phyloP scores from a whole-genome alignment of 1,140 invertebrate genomes.

The Lepidotrigona ventralis region DNA sequence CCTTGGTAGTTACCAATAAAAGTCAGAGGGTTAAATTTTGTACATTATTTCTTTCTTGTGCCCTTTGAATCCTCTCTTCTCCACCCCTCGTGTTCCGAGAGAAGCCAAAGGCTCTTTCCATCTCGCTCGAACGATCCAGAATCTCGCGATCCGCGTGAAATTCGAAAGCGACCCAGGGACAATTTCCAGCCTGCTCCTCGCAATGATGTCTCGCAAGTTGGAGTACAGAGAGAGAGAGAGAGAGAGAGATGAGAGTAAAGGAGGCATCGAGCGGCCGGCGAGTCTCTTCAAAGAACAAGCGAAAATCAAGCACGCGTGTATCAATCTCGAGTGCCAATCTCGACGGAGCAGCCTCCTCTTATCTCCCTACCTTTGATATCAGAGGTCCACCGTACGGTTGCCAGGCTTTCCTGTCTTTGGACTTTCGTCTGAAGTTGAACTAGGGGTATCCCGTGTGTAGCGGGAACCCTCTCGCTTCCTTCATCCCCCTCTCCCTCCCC shows the following conservation, averaged over 20 bases:
- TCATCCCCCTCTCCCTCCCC: background rate
- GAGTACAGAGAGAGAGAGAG: background rate
- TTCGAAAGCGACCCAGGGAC: conserved; percentile 20
- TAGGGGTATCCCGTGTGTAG: conserved; percentile 22
- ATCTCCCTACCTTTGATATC: conserved; percentile 57
- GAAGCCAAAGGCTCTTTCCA: background rate
- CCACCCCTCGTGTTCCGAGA: background rate
- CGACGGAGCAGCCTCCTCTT: conserved; percentile 42
- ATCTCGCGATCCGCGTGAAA: conserved; percentile 13
- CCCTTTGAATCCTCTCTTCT: background rate
- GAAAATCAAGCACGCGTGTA: conserved; percentile 64
- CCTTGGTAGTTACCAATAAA: background rate
- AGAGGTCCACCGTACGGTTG: conserved; percentile 17
- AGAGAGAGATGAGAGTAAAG: background rate
- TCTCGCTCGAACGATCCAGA: background rate
- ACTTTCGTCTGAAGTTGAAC: conserved; percentile 27
- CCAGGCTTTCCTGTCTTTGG: conserved; percentile 35
- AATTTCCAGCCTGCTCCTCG: conserved; percentile 36
- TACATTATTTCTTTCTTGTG: too few species aligned
- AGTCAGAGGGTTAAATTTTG: background rate
- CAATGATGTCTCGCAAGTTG: conserved; percentile 24
- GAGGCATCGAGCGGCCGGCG: conserved; percentile 8
- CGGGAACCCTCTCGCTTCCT: background rate
- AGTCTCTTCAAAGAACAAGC: conserved; percentile 59
- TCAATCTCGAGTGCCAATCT: conserved; percentile 63